phyloP scores from a whole-genome alignment of 2,888 invertebrate species.

The Mantis religiosa region DNA sequence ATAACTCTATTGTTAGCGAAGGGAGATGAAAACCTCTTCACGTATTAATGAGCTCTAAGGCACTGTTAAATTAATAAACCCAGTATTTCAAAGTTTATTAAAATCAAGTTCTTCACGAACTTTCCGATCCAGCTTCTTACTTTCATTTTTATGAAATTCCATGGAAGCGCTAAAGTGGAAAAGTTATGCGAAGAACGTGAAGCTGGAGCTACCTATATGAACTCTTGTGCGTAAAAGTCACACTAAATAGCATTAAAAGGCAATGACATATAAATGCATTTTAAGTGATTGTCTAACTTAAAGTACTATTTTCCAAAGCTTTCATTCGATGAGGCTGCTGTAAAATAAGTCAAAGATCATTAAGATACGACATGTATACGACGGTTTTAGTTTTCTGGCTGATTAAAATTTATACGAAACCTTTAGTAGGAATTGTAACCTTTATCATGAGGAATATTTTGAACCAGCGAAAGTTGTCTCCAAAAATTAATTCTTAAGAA shows the following conservation, averaged over 20 bases:
- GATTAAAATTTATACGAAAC: too few relatives aligned
- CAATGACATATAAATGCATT: neutral
- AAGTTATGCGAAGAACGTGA: neutral
- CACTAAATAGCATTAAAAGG: neutral
- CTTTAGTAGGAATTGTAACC: too few relatives aligned
- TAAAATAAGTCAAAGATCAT: too few relatives aligned
- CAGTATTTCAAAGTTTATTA: neutral
- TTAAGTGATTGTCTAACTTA: too few relatives aligned
- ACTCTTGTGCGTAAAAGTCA: neutral
- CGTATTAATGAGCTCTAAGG: neutral
- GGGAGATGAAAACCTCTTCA: neutral
- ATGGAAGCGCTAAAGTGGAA: neutral
- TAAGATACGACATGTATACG: too few relatives aligned
- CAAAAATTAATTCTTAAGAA: too few relatives aligned
- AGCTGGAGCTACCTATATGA: neutral
- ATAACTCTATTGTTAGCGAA: neutral
- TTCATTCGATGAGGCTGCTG: too few relatives aligned
- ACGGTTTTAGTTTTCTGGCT: too few relatives aligned
- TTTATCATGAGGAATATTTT: too few relatives aligned
- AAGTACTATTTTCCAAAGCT: too few relatives aligned
- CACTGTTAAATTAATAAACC: neutral
- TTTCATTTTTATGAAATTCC: neutral
- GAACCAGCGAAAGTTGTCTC: too few relatives aligned
- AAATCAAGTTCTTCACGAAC: neutral
- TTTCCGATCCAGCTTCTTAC: neutral